Base-by-base conservation (phyloP, 2,797 vertebrate species). In the Petrocephalus sullivani region DNA sequence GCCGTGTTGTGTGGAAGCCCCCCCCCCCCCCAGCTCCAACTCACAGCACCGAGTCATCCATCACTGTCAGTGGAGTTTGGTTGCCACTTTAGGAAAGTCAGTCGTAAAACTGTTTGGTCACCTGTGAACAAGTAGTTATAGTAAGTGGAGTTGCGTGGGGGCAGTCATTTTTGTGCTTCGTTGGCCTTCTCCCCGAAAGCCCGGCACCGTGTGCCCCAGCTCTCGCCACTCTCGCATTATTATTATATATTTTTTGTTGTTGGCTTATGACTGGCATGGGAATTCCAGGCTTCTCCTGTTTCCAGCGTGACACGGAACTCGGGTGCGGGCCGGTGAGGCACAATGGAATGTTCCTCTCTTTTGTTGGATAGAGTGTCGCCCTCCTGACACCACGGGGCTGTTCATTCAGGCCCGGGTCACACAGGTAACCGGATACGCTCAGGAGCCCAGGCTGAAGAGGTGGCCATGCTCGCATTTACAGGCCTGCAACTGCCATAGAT, bases 391-490 rank as follows among this genome's bases (percentile, higher is more conserved):
- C 88, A 93, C 91, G 94, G 93, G 95, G 95, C 94, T 12, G 1
- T 71, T 94, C 94, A 96, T 96, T 97, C 95, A 96, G 94, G 92
- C 92, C 92, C 90, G 89, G 93, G 94, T 93, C 91, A 93, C 88
- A 92, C 88, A 92, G 88, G 95, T 94, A 97, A 96, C 93, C 89
- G 92, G 94, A 96, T 94, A 91, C 91, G 90, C 92, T 92, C 90
- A 91, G 92, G 88, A 91, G 88, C 90, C 87, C 87, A 91, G 41
- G 91, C 92, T 92, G 91, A 91, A 92, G 88, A 91, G 88, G 89
- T 87, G 87, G 91, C 89, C 64, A 88, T 91, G 90, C 89, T 87
- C 87, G 2, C 5, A 4, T 87, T 49, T n/a, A 71, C 19, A n/a
- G 67, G 53, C 37, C 84, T 28, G 58, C 37, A 60, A 88, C 46